phyloP scores from a whole-genome alignment of 2,888 invertebrate species.

The Habroteleia sp. region DNA sequence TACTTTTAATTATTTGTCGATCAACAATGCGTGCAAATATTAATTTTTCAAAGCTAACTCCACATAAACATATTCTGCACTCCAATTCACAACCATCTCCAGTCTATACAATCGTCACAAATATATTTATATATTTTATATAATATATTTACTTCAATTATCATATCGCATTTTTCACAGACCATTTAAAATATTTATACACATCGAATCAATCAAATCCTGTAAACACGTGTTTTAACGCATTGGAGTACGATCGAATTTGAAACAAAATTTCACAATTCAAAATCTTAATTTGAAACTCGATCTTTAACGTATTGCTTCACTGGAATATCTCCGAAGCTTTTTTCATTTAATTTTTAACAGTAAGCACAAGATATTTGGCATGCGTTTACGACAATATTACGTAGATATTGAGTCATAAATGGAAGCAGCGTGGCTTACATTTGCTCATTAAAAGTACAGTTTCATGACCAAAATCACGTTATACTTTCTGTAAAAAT shows the following conservation, averaged over 20 bases:
- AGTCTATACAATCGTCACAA: constrained; percentile 59
- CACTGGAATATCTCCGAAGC: background rate
- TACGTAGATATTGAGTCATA: background rate
- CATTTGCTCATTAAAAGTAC: background rate
- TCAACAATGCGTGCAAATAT: constrained; percentile 59
- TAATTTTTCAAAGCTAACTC: constrained; percentile 56
- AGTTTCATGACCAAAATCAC: background rate
- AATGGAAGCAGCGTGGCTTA: constrained; percentile 2
- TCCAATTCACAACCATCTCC: constrained; percentile 63
- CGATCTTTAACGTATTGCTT: background rate
- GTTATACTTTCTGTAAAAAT: constrained; percentile 30
- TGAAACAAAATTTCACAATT: background rate
- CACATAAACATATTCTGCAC: constrained; percentile 56
- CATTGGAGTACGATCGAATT: constrained; percentile 16
- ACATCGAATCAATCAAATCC: constrained; percentile 40
- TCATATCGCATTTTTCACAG: constrained; percentile 28
- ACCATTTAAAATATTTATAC: constrained; percentile 39
- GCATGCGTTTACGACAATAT: background rate
- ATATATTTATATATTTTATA: constrained; percentile 53
- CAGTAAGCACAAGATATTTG: constrained; percentile 8
- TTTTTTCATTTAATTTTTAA: background rate
- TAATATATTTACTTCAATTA: constrained; percentile 48
- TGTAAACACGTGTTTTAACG: constrained; percentile 9
- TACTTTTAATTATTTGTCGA: constrained; percentile 47
- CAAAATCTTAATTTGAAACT: too few species aligned